These are phyloP conservation scores for Saimiri boliviensis DNA, from an alignment of 2,113 vertebrate species.

Conservation along the genomic window DNA sequence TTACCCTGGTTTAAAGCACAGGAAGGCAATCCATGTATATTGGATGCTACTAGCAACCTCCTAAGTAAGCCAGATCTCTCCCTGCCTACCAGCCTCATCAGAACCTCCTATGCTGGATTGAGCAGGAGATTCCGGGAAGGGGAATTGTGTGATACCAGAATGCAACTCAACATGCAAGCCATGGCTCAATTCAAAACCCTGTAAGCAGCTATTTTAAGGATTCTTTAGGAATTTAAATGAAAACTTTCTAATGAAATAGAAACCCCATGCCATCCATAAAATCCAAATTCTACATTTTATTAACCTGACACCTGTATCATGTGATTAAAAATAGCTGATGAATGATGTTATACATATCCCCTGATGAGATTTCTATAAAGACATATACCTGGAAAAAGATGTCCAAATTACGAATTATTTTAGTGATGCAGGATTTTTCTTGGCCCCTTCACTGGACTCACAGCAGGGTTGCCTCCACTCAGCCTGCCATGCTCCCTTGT, in stretches of 20 bases:
- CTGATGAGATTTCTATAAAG: neutral
- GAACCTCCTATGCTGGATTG: neutral
- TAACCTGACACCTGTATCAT: neutral
- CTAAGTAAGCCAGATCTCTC: neutral
- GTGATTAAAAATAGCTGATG: neutral
- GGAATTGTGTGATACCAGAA: neutral
- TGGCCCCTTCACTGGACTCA: no score
- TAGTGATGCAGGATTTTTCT: no score
- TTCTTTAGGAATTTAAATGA: neutral
- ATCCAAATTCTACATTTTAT: neutral
- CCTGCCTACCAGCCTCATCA: neutral
- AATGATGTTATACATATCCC: neutral
- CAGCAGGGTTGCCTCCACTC: no score
- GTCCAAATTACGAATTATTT: neutral
- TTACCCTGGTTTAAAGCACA: neutral
- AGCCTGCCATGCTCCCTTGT: no score
- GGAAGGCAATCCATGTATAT: neutral
- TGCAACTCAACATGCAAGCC: neutral
- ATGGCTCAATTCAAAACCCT: neutral
- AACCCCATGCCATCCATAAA: neutral
- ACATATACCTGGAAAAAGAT: neutral
- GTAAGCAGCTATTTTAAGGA: neutral
- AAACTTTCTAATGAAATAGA: neutral
- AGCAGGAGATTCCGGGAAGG: neutral
- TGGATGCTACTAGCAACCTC: neutral